Base-by-base conservation (phyloP, 2,888 invertebrate genomes). In the Ctena decussata region DNA sequence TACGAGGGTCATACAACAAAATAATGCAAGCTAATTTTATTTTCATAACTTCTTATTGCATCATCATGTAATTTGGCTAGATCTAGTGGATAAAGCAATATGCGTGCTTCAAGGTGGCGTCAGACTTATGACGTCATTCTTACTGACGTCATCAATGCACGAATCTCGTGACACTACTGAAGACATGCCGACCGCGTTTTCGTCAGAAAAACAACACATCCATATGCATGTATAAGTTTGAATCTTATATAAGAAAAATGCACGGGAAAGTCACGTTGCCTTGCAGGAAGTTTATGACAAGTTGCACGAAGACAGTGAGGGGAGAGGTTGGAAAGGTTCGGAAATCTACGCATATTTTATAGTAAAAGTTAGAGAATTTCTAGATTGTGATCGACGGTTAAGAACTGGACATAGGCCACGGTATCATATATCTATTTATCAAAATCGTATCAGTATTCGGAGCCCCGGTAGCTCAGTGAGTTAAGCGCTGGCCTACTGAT, bases 131-230 rank as follows among this genome's bases (percentile, higher is more conserved):
- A 41, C 41, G 41, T 41, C 15, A 41, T 41, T 6, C 6, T 41
- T 41, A 49, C 49, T 49, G 49, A 49, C n/a, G 21, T 21, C 49
- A 49, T 21, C 18, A 49, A 49, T 3, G 18, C 18, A 21, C 18
- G 41, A 53, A 65, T 73, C 77, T 69, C 77, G 75, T 71, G 60
- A 65, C 57, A 77, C 32, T 39, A 30, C 37, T 27, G 15, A 65
- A 12, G 65, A 65, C 37, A 37, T 32, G 15, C 27, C 15, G 65
- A 15, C 27, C 65, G 27, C 32, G 32, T 49, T 49, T 49, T 49
- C 49, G 12, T 27, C 65, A 27, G 32, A 65, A 37, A 30, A 65
- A 65, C n/a, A n/a, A n/a, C n/a, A n/a, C 60, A 57, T n/a, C 60
- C 11, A n/a, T 57, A 57, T 21, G 6, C 11, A 57, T 30, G 21